Conservation (phyloP, 2,888 invertebrate species). For the Lissonota sp. region DNA sequence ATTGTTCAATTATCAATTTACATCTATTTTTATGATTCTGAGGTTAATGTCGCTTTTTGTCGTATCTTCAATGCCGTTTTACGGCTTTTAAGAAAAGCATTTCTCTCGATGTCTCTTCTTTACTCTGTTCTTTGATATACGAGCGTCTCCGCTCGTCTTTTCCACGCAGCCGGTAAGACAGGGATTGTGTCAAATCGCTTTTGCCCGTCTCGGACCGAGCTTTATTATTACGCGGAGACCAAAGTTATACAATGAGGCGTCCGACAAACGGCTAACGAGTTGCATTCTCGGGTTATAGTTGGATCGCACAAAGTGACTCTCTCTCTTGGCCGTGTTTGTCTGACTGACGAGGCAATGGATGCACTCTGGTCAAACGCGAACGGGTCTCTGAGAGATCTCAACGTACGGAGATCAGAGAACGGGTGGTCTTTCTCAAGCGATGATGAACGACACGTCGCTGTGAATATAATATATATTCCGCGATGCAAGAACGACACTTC, state of each 20-base stretch:
- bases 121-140: too few species aligned
- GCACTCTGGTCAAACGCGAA: conserved; percentile 44
- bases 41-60: not conserved
- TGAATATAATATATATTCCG: conserved; percentile 35
- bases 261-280: conserved; percentile 52
- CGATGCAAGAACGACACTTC: conserved; percentile 39
- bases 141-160: not conserved
- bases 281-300: conserved; percentile 52
- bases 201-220: conserved; percentile 2
- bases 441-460: conserved; percentile 48
- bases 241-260: conserved; percentile 25
- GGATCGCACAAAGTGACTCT: conserved; percentile 43
- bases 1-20: not conserved
- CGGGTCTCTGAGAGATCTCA: conserved; percentile 14
- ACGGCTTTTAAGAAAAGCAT: not conserved
- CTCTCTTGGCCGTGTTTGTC: not conserved
- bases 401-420: conserved; percentile 10
- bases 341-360: conserved; percentile 52
- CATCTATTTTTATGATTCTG: not conserved
- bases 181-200: not conserved
- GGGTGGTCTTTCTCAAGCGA: conserved; percentile 37
- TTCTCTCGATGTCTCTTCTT: too few species aligned
- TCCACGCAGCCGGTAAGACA: not conserved
- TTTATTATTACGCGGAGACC: conserved; percentile 1
- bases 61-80: not conserved